Evolutionary conservation across 2,888 invertebrate genomes (phyloP), one percentile per base, ranked within the genome.

Genomic region (Cryptus armator): DNA sequence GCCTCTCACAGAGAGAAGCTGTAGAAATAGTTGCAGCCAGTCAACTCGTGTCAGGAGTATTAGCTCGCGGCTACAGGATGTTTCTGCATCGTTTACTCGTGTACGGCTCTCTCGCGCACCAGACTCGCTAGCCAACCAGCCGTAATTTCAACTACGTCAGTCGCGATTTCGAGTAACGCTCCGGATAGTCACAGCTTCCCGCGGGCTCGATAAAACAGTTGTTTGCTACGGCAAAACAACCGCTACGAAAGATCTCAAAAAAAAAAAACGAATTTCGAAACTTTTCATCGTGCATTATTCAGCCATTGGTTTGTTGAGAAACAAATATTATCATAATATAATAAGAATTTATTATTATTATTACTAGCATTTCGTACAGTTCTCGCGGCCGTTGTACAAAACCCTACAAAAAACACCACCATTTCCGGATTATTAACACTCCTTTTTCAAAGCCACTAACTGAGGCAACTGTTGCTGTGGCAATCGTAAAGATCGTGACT

Each of bases 101-200:
- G 48, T 37, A 37, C 75, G 46, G 79, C 70, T 64, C 32, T 53
- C 68, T 64, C 56, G 64, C 71, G 53, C 59, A 66, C 56, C 59
- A 19, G 70, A 51, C 62, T 81, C 44, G 71, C 59, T 14, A 66
- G 48, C 76, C 71, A 77, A 84, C 82, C 84, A 78, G 43, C 80
- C 84, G 84, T 86, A 75, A 84, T 87, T 84, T 75, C 77, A 75
- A 71, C 80, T 44, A 72, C 80, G 80, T 81, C 83, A 74, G 67
- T 83, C 70, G 70, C 68, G 75, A 85, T 83, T 83, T 70, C n/a
- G 29, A 81, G 70, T 51, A 53, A 14, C 67, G 32, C 29, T 14
- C 43, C 46, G 62, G 46, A 46, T 62, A 32, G 44, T 24, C n/a
- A 19, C 56, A 59, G 56, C 16, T 72, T 44, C 59, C 24, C 44